A percentile compares a stretch with the other conserved stretches of the same genome.
phyloP scores from a whole-genome alignment of 1,140 invertebrate genomes.

The Drosophila sp. region DNA sequence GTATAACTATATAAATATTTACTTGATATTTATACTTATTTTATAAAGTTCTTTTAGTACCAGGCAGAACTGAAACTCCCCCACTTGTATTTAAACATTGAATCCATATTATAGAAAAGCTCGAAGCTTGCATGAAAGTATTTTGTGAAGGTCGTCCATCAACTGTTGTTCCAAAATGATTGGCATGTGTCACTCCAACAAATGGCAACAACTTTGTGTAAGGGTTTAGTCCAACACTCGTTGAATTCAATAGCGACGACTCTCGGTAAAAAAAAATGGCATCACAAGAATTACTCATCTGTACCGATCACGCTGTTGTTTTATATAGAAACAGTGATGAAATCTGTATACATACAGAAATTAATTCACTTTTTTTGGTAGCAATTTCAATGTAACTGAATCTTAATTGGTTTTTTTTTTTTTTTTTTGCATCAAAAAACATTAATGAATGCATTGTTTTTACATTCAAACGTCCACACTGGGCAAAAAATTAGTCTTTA shows the following conservation, averaged over 20 bases:
- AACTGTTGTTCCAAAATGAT: neutral
- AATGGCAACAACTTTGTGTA: neutral
- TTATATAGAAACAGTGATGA: no score
- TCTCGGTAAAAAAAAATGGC: neutral
- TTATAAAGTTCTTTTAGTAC: neutral
- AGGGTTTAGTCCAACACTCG: neutral
- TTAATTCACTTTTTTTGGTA: no score
- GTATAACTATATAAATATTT: neutral
- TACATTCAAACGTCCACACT: no score
- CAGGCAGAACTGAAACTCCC: neutral
- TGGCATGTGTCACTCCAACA: neutral
- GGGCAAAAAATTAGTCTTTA: no score
- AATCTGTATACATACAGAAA: no score
- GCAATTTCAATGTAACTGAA: no score
- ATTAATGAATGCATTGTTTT: no score
- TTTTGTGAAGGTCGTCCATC: constrained; percentile 1
- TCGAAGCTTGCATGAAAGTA: neutral
- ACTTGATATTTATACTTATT: neutral
- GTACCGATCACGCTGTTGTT: no score
- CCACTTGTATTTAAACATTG: neutral
- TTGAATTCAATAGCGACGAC: neutral
- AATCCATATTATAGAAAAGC: neutral
- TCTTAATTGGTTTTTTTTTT: no score
- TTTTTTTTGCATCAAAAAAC: no score
- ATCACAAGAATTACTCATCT: neutral